Conservation (phyloP, 2,888 invertebrate genomes). For the Augiades crinisus region DNA sequence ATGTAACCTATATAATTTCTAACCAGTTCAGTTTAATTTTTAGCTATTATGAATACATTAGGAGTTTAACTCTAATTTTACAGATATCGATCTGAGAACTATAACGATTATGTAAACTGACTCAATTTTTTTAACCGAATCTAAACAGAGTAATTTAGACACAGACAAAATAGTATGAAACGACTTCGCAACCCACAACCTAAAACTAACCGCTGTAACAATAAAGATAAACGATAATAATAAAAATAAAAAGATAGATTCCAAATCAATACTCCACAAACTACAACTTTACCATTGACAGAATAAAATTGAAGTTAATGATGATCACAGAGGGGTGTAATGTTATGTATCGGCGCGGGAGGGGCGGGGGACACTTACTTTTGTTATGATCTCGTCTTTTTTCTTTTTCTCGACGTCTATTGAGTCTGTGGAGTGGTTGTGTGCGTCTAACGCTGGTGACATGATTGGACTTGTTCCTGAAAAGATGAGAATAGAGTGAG, state of each 20-base stretch:
- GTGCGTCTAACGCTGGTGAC: slow-evolving; percentile 84
- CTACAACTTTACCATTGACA: slow-evolving; percentile 49
- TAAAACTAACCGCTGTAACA: slow-evolving; percentile 49
- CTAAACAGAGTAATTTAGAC: too few species aligned
- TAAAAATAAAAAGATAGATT: slow-evolving; percentile 47
- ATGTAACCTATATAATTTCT: too few species aligned
- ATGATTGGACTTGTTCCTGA: slow-evolving; percentile 88
- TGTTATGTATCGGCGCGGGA: slow-evolving; percentile 35
- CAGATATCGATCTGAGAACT: too few species aligned
- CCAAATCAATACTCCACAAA: slow-evolving; percentile 60
- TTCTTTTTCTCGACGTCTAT: slow-evolving; percentile 86
- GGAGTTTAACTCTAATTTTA: too few species aligned
- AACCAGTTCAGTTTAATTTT: too few species aligned
- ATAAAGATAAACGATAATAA: slow-evolving; percentile 14
- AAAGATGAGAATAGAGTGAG: slow-evolving; percentile 36
- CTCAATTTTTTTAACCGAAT: too few species aligned
- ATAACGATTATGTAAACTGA: too few species aligned
- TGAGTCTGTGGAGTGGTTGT: slow-evolving; percentile 91
- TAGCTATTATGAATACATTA: too few species aligned
- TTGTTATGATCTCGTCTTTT: slow-evolving; percentile 81
- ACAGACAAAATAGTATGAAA: background rate
- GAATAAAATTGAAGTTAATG: slow-evolving; percentile 42
- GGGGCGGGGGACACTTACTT: slow-evolving; percentile 54
- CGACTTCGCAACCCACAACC: slow-evolving; percentile 37
- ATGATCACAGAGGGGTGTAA: slow-evolving; percentile 41